These are phyloP conservation scores for Brachycybe producta DNA, from an alignment of 2,888 invertebrate species.

Conservation along the genomic window DNA sequence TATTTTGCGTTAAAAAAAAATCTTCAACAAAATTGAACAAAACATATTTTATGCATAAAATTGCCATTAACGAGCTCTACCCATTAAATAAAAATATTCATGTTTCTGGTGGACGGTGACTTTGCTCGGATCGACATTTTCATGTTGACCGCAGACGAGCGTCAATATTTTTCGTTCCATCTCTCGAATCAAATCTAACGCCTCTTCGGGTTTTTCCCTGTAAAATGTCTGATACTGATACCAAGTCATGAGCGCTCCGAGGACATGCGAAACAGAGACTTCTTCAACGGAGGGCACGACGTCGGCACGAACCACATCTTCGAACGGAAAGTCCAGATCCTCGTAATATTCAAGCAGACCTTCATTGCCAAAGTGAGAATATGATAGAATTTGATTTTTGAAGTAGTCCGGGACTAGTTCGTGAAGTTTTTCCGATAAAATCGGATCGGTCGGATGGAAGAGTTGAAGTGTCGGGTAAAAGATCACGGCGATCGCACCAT, in stretches of 20 bases:
- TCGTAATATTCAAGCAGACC: not conserved
- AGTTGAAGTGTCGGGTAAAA: not conserved
- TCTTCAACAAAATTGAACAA: no score
- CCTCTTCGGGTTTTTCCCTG: not conserved
- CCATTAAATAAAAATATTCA: no score
- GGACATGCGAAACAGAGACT: not conserved
- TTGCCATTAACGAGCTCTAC: no score
- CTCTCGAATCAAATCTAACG: no score
- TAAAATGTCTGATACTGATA: not conserved
- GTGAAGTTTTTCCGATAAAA: not conserved
- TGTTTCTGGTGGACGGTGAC: no score
- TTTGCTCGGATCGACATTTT: no score
- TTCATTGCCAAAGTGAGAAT: not conserved
- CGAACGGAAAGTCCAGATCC: not conserved
- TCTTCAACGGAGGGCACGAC: not conserved
- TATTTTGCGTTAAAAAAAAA: no score
- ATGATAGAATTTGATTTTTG: not conserved
- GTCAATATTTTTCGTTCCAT: no score
- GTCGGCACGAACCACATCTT: not conserved
- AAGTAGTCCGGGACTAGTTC: not conserved
- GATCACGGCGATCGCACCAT: constrained; percentile 32
- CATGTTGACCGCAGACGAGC: no score
- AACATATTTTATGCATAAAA: no score
- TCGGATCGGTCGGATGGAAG: not conserved
- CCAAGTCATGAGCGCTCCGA: not conserved